Percentiles rank a stretch among this genome's conserved stretches.
Evolutionary conservation across 1,140 invertebrate genomes (phyloP).

Genomic region (Drosophila azteca): DNA sequence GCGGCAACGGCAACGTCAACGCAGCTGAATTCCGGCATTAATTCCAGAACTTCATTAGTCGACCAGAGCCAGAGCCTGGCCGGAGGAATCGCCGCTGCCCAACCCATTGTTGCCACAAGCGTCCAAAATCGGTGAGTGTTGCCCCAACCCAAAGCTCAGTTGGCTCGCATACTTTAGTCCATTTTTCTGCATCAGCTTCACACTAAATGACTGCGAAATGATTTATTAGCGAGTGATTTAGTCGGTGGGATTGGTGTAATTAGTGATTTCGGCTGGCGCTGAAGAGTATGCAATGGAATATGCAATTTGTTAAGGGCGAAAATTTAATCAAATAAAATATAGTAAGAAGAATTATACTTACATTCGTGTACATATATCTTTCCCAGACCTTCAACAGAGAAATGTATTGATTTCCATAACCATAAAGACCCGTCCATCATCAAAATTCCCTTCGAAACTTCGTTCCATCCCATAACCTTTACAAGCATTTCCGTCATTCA

Average conservation of each 20-base stretch:
- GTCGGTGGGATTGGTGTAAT: not conserved
- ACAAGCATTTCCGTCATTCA: not conserved
- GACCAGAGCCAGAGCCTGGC: constrained; percentile 40
- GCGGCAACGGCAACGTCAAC: constrained; percentile 41
- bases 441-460: not conserved
- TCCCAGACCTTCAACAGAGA: no score
- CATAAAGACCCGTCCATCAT: not conserved
- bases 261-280: not conserved
- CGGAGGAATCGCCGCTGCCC: not conserved
- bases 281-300: constrained; percentile 34
- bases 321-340: no score
- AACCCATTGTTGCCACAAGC: constrained; percentile 14
- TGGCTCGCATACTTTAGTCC: not conserved
- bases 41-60: constrained; percentile 83
- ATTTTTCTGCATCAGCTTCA: constrained; percentile 17
- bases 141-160: constrained; percentile 8
- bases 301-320: not conserved
- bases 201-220: constrained; percentile 62
- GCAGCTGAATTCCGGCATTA: constrained; percentile 76
- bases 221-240: constrained; percentile 33
- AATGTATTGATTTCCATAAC: no score
- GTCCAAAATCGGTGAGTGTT: constrained; percentile 60
- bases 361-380: no score
- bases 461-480: no score
- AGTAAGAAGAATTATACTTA: no score